phyloP scores from a whole-genome alignment of 1,140 invertebrate species.

The Zaprionus vittiger region DNA sequence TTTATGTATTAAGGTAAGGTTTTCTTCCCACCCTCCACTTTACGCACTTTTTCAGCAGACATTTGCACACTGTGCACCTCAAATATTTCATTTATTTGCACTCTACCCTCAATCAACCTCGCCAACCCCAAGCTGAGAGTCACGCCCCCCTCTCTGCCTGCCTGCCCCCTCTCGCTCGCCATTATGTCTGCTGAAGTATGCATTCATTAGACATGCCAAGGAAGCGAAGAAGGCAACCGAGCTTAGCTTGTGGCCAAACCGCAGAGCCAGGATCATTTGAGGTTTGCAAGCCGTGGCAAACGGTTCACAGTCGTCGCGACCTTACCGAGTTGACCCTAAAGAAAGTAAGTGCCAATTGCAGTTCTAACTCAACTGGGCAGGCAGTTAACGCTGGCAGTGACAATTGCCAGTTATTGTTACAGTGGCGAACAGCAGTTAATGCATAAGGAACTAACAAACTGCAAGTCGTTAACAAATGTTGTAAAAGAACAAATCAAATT shows the following conservation, averaged over 20 bases:
- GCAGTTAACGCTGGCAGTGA: not conserved
- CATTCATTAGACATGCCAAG: conserved; percentile 77
- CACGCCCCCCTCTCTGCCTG: not conserved
- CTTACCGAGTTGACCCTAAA: not conserved
- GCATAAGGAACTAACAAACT: not conserved
- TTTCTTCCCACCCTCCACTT: not conserved
- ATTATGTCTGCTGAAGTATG: conserved; percentile 57
- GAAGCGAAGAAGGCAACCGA: conserved; percentile 58
- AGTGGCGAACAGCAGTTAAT: not conserved
- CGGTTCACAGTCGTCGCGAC: conserved; percentile 53
- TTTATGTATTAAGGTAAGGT: no score
- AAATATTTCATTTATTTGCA: conserved; percentile 80
- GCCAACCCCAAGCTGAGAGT: conserved; percentile 10
- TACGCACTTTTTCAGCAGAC: not conserved
- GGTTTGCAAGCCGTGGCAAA: conserved; percentile 60
- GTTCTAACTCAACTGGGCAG: not conserved
- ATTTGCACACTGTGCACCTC: conserved; percentile 41
- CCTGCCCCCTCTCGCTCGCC: not conserved
- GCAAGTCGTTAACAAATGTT: not conserved
- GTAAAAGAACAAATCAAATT: not conserved
- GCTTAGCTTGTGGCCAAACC: conserved; percentile 68
- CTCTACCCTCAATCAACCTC: conserved; percentile 41
- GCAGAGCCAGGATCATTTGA: conserved; percentile 72
- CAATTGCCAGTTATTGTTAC: not conserved
- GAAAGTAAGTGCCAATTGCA: conserved; percentile 53